Base-by-base conservation (phyloP, 2,888 invertebrate genomes). In the Trachelus iudaicus region DNA sequence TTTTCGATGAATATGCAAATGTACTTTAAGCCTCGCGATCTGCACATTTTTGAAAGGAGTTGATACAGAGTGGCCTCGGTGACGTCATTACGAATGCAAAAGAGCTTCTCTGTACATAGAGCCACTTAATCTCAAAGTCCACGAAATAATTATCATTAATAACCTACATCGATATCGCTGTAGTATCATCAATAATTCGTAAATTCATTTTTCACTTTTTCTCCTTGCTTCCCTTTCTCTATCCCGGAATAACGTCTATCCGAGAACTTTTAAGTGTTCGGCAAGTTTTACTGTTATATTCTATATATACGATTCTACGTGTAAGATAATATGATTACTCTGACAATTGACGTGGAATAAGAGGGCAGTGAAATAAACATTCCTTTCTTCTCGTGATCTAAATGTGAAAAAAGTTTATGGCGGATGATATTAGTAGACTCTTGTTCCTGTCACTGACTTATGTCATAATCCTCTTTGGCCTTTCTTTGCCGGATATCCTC, bases 1-100 rank as follows among this genome's bases (percentile, higher is more conserved):
- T 88, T 86, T 81, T 79, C 86, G 85, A 86, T 86, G 83, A 86
- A 84, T 87, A 86, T 84, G 85, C 83, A 88, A 84, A 87, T 86
- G 79, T 79, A 79, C 79, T 82, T 82, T 68, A 73, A 69, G 69
- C 71, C 33, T 71, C 34, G 33, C 31, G 33, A 71, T 34, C 71
- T 71, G 71, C n/a, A 71, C 13, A 34, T 71, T 71, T 71, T 34
- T 31, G 31, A 34, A 71, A 31, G 33, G 71, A 34, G 31, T 71
- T 56, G 56, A 23, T 56, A 56, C 23, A 56, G 56, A 23, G 23
- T 56, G 23, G 56, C 56, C 9, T 56, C 56, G 56, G 23, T 56
- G 56, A 56, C 56, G 56, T 56, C 56, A 56, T 56, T 56, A 23
- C 31, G 69, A 75, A 33, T 40, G 74, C 34, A 77, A 73, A 56